Evolutionary conservation across 2,888 invertebrate genomes (phyloP).

Genomic region (Auanema sp.): DNA sequence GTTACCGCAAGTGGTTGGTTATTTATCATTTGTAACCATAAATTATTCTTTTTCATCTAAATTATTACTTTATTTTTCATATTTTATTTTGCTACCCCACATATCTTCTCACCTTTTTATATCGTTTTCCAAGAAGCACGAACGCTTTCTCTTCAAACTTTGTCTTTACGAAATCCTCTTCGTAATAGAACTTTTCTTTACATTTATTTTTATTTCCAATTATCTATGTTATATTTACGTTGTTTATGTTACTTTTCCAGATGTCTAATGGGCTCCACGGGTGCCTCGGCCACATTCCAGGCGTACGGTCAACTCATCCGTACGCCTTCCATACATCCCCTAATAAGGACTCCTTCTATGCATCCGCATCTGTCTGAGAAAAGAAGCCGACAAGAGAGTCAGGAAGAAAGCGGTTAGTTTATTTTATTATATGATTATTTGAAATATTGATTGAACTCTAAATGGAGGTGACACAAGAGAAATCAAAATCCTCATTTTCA

Average conservation of each 20-base stretch:
- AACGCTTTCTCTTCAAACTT: no score
- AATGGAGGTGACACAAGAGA: background rate
- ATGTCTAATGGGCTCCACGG: constrained; percentile 46
- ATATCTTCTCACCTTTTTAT: no score
- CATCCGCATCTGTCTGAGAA: constrained; percentile 13
- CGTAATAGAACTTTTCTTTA: no score
- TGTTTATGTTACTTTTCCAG: background rate
- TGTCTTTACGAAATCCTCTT: no score
- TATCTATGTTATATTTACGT: background rate
- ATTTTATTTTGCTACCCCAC: no score
- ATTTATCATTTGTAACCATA: no score
- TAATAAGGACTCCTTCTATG: constrained; percentile 28
- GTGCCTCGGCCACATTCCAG: constrained; percentile 50
- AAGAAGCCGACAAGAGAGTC: constrained; percentile 6
- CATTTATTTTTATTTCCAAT: background rate
- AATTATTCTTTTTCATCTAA: no score
- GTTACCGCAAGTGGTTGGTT: no score
- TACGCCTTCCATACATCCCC: constrained; percentile 52
- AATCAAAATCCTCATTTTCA: background rate
- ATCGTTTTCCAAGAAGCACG: no score
- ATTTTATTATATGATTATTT: constrained; percentile 3
- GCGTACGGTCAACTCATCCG: constrained; percentile 55
- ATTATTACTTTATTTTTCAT: no score
- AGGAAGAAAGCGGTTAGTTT: constrained; percentile 8
- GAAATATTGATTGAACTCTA: background rate